A percentile compares a stretch with the other conserved stretches of the same genome.
Evolutionary conservation across 2,888 invertebrate species (phyloP).

Genomic region (Cataglyphis rosenhaueri): DNA sequence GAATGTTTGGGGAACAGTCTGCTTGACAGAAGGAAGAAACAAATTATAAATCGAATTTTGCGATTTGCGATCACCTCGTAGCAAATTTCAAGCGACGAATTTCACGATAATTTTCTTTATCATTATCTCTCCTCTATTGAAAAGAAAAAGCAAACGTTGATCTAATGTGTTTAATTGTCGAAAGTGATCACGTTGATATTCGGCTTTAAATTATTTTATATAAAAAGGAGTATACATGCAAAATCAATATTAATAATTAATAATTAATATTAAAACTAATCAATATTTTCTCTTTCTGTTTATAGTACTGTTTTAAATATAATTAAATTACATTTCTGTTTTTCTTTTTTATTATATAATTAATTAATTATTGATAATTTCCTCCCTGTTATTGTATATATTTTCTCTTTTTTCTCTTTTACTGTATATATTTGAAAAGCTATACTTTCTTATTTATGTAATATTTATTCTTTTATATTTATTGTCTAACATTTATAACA

Average conservation of each 20-base stretch:
- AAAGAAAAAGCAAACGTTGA: constrained; percentile 15
- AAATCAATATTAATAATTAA: too few species aligned
- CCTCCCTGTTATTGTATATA: background rate
- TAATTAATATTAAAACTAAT: too few species aligned
- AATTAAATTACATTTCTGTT: background rate
- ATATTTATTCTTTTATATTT: background rate
- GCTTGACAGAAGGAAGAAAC: background rate
- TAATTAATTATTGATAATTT: background rate
- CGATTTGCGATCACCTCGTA: constrained; percentile 14
- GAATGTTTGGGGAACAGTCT: background rate
- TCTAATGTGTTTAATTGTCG: constrained; percentile 37
- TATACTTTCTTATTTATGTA: background rate
- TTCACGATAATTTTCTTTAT: constrained; percentile 44
- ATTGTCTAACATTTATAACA: background rate
- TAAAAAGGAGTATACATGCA: background rate
- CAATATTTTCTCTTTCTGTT: too few species aligned
- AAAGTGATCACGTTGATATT: constrained; percentile 1
- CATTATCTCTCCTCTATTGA: background rate
- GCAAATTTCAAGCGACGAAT: constrained; percentile 52
- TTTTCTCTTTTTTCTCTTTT: too few species aligned
- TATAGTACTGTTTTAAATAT: background rate
- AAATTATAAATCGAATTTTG: constrained; percentile 56
- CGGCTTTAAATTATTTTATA: background rate
- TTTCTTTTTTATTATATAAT: background rate
- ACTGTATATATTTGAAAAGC: background rate